These are phyloP conservation scores for Channa maculata DNA, from an alignment of 2,113 vertebrate species.

Conservation along the genomic window DNA sequence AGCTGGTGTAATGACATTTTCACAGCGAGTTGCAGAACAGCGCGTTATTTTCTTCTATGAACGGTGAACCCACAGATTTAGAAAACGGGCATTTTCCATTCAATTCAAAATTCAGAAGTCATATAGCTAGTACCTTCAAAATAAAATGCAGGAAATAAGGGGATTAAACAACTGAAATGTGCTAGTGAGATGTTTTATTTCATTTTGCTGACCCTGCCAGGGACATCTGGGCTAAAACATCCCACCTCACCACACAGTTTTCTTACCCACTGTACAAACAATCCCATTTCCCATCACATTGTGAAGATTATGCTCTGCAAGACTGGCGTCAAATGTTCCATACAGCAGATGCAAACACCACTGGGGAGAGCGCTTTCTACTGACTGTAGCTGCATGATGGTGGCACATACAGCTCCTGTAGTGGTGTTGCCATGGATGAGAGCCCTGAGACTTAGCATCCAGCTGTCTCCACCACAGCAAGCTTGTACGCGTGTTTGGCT, in stretches of 20 bases:
- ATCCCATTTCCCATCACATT: slow-evolving; percentile 1
- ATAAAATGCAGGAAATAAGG: slow-evolving; percentile 32
- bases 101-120: slow-evolving; percentile 64
- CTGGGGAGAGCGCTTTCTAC: background rate
- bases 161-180: slow-evolving; percentile 26
- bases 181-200: slow-evolving; percentile 3
- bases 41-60: slow-evolving; percentile 64
- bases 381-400: slow-evolving; percentile 21
- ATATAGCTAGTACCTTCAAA: slow-evolving; percentile 27
- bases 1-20: slow-evolving; percentile 81
- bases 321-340: slow-evolving; percentile 23
- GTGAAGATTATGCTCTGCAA: slow-evolving; percentile 1
- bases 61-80: slow-evolving; percentile 51
- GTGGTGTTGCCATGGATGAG: slow-evolving; percentile 48
- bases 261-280: background rate
- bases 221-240: background rate
- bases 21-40: slow-evolving; percentile 66
- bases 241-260: background rate
- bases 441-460: slow-evolving; percentile 32
- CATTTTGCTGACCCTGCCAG: background rate
- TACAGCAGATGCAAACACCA: slow-evolving; percentile 5
- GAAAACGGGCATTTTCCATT: slow-evolving; percentile 53
- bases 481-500: slow-evolving; percentile 22
- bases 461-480: slow-evolving; percentile 4
- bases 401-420: slow-evolving; percentile 16